Conservation (phyloP, 2,888 invertebrate species). For the Euplagia quadripunctaria region DNA sequence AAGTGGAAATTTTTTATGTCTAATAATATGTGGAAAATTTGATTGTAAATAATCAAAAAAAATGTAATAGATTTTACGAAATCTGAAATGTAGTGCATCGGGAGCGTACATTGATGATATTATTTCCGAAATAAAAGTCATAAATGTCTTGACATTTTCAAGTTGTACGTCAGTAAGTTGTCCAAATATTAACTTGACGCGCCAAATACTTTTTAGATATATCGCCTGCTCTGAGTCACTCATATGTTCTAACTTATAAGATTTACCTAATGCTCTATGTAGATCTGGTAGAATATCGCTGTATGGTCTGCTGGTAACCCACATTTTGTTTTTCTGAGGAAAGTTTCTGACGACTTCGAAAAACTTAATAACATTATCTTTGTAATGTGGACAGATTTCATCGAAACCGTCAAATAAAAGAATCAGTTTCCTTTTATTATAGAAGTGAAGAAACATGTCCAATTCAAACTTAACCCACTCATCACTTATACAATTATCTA, state of each 20-base stretch:
- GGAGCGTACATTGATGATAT: not conserved
- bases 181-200: slow-evolving; percentile 19
- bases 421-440: slow-evolving; percentile 18
- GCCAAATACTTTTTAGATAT: slow-evolving; percentile 35
- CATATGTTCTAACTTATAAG: slow-evolving; percentile 26
- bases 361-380: slow-evolving; percentile 13
- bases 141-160: slow-evolving; percentile 16
- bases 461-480: slow-evolving; percentile 8
- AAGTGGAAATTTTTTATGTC: not conserved
- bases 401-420: slow-evolving; percentile 28
- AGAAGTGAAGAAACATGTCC: slow-evolving; percentile 17
- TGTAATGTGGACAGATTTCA: slow-evolving; percentile 26
- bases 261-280: slow-evolving; percentile 26
- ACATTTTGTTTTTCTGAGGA: slow-evolving; percentile 22
- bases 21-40: not conserved
- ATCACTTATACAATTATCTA: not conserved
- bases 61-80: slow-evolving; percentile 11
- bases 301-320: slow-evolving; percentile 45
- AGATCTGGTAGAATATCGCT: slow-evolving; percentile 29
- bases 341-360: slow-evolving; percentile 6
- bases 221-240: slow-evolving; percentile 15
- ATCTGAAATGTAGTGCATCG: slow-evolving; percentile 1
- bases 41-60: slow-evolving; percentile 13
- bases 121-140: slow-evolving; percentile 7
- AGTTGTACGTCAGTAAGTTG: slow-evolving; percentile 26